phyloP scores from a whole-genome alignment of 2,797 vertebrate genomes.

The Tragopan temminckii region DNA sequence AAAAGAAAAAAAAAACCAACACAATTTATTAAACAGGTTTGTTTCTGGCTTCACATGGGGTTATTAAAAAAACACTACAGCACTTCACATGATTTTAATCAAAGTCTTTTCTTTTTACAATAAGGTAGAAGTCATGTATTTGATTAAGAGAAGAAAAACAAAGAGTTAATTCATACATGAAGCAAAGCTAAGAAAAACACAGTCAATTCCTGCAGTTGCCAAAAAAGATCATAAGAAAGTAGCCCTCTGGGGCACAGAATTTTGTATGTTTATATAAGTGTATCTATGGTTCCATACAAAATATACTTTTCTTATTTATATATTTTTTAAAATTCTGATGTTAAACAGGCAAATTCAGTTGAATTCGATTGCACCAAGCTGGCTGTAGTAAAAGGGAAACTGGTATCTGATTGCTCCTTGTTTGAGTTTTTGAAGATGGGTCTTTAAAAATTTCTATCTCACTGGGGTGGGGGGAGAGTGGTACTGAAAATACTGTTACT shows the following conservation, averaged over 20 bases:
- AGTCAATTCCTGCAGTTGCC: not conserved
- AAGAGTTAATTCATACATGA: not conserved
- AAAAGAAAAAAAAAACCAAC: not conserved
- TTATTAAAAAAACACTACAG: not conserved
- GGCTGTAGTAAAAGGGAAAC: not conserved
- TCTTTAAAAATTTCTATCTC: too few relatives aligned
- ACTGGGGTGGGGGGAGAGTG: not conserved
- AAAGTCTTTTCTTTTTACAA: constrained; percentile 24
- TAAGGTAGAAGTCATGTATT: constrained; percentile 3
- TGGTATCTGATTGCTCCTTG: accelerated
- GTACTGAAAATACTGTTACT: not conserved
- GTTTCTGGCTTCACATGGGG: not conserved
- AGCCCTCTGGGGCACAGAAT: not conserved
- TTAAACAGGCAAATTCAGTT: not conserved
- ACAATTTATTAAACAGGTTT: not conserved
- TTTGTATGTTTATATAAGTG: accelerated
- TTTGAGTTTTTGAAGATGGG: not conserved
- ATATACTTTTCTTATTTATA: not conserved
- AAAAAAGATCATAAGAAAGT: not conserved
- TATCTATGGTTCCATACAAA: not conserved
- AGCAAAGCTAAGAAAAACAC: not conserved
- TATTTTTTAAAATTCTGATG: not conserved
- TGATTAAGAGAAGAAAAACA: constrained; percentile 5
- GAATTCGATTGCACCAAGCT: not conserved
- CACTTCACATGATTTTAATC: not conserved